Percentiles rank a stretch among this genome's conserved stretches.
phyloP scores from a whole-genome alignment of 2,888 invertebrate genomes.

The Limenitis camilla region DNA sequence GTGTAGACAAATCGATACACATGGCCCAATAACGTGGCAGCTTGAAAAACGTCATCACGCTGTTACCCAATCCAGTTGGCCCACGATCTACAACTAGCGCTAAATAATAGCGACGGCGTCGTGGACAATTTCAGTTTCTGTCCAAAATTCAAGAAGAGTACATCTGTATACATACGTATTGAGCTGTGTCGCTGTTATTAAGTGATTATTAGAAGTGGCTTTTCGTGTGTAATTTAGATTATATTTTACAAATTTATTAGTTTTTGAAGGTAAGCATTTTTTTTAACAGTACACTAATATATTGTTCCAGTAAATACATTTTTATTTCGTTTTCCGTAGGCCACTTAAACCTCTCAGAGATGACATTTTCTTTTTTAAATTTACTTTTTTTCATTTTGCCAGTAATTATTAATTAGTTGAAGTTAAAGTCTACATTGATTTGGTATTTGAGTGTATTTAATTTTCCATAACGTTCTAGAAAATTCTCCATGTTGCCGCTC shows the following conservation, averaged over 20 bases:
- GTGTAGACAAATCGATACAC: slow-evolving; percentile 71
- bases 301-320: too few relatives aligned
- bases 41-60: slow-evolving; percentile 58
- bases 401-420: too few relatives aligned
- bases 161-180: slow-evolving; percentile 15
- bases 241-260: slow-evolving; percentile 13
- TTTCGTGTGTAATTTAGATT: slow-evolving; percentile 50
- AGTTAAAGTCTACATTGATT: too few relatives aligned
- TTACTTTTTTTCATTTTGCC: too few relatives aligned
- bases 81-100: slow-evolving; percentile 77
- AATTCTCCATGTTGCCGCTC: slow-evolving; percentile 46
- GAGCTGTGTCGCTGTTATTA: slow-evolving; percentile 35
- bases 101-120: slow-evolving; percentile 68
- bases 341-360: too few relatives aligned
- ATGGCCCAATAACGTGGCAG: slow-evolving; percentile 56
- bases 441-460: background rate
- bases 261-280: slow-evolving; percentile 16
- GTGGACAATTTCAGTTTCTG: slow-evolving; percentile 63
- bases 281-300: too few relatives aligned
- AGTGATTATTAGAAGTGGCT: slow-evolving; percentile 44
- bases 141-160: slow-evolving; percentile 52
- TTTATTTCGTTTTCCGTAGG: too few relatives aligned
- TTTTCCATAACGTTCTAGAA: slow-evolving; percentile 31
- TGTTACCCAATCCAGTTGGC: slow-evolving; percentile 65
- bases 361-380: too few relatives aligned